Evolutionary conservation across 2,113 vertebrate genomes (phyloP).

Genomic region (Pungitius pungitius): DNA sequence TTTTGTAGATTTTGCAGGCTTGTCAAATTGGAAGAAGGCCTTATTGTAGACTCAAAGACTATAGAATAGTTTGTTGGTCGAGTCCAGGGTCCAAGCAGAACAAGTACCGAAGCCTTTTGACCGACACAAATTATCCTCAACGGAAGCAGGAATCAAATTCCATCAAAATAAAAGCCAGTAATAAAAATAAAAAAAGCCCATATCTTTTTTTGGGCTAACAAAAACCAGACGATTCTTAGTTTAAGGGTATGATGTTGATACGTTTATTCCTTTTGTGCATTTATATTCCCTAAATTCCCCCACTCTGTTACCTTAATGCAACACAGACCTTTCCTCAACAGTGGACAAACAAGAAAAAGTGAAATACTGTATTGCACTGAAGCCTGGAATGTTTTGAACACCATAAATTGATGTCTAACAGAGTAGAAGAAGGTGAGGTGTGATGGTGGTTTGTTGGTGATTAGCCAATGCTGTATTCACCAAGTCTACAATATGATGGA

Average conservation of each 20-base stretch:
- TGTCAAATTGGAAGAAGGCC: too few species aligned
- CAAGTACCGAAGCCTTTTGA: too few species aligned
- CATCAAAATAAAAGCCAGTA: too few species aligned
- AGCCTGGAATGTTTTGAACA: constrained; percentile 28
- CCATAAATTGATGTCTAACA: constrained; percentile 29
- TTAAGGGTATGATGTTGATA: too few species aligned
- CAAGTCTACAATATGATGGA: neutral
- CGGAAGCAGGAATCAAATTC: too few species aligned
- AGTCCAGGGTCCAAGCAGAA: too few species aligned
- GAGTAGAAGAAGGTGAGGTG: constrained; percentile 11
- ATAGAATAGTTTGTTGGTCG: too few species aligned
- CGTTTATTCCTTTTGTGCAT: neutral
- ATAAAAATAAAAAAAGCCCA: too few species aligned
- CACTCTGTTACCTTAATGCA: constrained; percentile 4
- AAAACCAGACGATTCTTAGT: neutral
- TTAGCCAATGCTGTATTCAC: constrained; percentile 5
- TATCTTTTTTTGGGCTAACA: neutral
- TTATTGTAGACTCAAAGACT: too few species aligned
- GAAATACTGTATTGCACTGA: constrained; percentile 15
- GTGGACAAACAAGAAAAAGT: constrained; percentile 47
- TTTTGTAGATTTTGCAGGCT: neutral
- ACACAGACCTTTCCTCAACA: neutral
- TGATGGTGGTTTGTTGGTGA: constrained; percentile 29
- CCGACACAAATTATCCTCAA: too few species aligned
- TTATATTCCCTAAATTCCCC: neutral